These are phyloP conservation scores for Proterorhinus semilunaris DNA, from an alignment of 2,113 vertebrate genomes.

Conservation along the genomic window DNA sequence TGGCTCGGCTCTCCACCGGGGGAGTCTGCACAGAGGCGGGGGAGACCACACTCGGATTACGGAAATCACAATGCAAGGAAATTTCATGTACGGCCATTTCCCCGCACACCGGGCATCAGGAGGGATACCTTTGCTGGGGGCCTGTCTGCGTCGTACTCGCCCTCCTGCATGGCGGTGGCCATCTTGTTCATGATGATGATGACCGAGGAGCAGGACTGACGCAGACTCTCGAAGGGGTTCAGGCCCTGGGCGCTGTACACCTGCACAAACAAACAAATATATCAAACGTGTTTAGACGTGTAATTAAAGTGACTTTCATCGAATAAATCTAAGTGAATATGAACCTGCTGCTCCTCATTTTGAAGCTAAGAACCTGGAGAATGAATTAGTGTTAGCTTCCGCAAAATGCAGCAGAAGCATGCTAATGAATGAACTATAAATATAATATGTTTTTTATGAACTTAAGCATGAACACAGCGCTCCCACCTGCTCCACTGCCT, in stretches of 20 bases:
- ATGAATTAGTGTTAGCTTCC: too few relatives aligned
- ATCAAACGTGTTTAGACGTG: too few relatives aligned
- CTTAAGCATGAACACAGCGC: too few relatives aligned
- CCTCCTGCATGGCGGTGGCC: constrained; percentile 98
- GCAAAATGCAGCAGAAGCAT: too few relatives aligned
- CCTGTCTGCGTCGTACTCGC: constrained; percentile 91
- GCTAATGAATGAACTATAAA: too few relatives aligned
- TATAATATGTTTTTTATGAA: too few relatives aligned
- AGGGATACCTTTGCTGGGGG: constrained; percentile 71
- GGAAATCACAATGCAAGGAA: background rate
- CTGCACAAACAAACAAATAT: constrained; percentile 26
- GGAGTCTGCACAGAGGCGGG: constrained; percentile 54
- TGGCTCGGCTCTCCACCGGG: constrained; percentile 85
- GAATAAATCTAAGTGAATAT: too few relatives aligned
- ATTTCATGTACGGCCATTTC: background rate
- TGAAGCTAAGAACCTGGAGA: too few relatives aligned
- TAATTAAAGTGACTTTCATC: too few relatives aligned
- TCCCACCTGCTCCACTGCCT: constrained; percentile 89
- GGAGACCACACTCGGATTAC: background rate
- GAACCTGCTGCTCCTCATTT: too few relatives aligned
- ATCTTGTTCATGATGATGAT: constrained; percentile 97
- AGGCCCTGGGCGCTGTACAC: constrained; percentile 70
- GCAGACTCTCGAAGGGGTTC: constrained; percentile 86
- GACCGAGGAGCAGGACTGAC: constrained; percentile 89
- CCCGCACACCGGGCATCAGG: too few relatives aligned